These are phyloP conservation scores for Pachycephala philippinensis DNA, from an alignment of 2,113 vertebrate genomes.

Conservation along the genomic window DNA sequence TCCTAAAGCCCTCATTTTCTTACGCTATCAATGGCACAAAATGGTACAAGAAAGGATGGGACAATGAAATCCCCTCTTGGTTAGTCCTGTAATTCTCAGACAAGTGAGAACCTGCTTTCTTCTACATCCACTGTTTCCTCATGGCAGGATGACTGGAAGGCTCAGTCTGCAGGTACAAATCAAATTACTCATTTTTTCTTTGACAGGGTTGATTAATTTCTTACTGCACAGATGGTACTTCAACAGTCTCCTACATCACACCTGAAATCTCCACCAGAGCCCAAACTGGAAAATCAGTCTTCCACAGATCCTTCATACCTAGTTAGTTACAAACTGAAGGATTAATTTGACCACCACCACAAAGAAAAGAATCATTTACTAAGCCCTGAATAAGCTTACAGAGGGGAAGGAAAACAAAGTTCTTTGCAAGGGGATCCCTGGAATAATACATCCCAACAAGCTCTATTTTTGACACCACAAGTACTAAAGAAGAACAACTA, in stretches of 20 bases:
- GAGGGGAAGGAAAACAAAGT: neutral
- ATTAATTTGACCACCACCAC: neutral
- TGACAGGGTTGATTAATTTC: neutral
- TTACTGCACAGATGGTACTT: neutral
- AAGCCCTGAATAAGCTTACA: neutral
- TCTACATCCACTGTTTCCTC: neutral
- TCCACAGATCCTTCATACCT: neutral
- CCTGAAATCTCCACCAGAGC: neutral
- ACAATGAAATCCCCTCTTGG: neutral
- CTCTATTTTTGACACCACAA: neutral
- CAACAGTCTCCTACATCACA: neutral
- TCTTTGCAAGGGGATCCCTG: neutral
- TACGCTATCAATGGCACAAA: rapidly evolving
- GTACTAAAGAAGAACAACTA: neutral
- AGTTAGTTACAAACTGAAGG: neutral
- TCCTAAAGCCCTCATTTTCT: neutral
- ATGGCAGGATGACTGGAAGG: neutral
- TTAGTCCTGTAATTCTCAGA: neutral
- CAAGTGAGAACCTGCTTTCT: neutral
- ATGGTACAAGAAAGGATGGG: neutral
- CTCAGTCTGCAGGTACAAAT: neutral
- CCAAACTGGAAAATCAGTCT: neutral
- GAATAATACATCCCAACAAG: neutral
- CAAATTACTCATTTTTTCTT: neutral
- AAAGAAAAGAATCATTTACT: neutral